These are phyloP conservation scores for Drosophila bifasciata DNA, from an alignment of 1,140 invertebrate species.

Conservation along the genomic window DNA sequence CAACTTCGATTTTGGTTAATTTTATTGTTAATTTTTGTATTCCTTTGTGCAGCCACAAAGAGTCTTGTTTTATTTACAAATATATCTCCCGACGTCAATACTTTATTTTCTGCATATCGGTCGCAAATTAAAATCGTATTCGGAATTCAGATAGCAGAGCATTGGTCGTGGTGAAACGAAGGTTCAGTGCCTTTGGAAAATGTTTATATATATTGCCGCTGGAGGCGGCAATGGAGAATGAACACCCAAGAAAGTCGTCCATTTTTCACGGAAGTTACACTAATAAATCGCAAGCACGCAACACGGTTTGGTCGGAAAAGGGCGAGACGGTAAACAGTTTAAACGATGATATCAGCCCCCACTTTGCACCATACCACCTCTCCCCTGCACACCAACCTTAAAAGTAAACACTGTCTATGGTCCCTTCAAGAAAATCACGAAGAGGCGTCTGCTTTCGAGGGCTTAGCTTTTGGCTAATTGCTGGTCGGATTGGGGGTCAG, in stretches of 20 bases:
- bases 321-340: conserved; percentile 50
- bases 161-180: neutral
- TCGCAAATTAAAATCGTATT: conserved; percentile 15
- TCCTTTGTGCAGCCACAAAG: too few relatives aligned
- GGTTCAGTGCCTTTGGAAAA: neutral
- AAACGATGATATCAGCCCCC: conserved; percentile 61
- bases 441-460: conserved; percentile 43
- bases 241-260: conserved; percentile 18
- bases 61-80: too few relatives aligned
- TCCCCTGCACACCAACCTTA: neutral
- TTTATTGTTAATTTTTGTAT: neutral
- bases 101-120: conserved; percentile 12
- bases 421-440: conserved; percentile 48
- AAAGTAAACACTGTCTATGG: conserved; percentile 43
- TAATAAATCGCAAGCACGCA: conserved; percentile 58
- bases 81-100: neutral
- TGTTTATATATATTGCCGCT: conserved; percentile 8
- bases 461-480: conserved; percentile 65
- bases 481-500: conserved; percentile 22
- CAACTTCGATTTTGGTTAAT: too few relatives aligned
- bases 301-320: conserved; percentile 22
- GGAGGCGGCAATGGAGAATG: conserved; percentile 30
- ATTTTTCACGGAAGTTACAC: conserved; percentile 46
- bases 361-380: neutral
- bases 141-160: neutral